Conservation (phyloP, 2,797 vertebrate species). For the Distichodus sexfasciatus region DNA sequence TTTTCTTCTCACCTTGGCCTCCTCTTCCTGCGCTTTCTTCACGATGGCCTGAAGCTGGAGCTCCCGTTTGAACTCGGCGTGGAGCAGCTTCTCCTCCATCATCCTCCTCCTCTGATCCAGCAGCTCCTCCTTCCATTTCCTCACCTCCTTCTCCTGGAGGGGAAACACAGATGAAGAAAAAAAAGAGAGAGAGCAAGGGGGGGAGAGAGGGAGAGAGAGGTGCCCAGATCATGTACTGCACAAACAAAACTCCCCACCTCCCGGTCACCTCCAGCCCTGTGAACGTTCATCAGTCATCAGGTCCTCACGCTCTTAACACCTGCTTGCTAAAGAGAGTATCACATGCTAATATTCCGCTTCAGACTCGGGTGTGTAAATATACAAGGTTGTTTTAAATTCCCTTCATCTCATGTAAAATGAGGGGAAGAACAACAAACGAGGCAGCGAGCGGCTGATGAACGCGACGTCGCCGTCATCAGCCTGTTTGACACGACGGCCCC, state of each 20-base stretch:
- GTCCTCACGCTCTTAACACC: constrained; percentile 20
- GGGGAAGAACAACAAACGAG: constrained; percentile 69
- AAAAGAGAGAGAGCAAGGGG: background rate
- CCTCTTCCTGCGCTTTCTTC: constrained; percentile 98
- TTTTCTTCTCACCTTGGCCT: constrained; percentile 94
- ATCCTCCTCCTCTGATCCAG: constrained; percentile 92
- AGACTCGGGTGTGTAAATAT: constrained; percentile 63
- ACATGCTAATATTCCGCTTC: constrained; percentile 59
- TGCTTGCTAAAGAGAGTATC: constrained; percentile 46
- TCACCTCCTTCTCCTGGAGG: constrained; percentile 92
- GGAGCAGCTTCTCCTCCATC: constrained; percentile 98
- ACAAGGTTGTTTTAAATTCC: constrained; percentile 63
- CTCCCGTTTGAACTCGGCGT: constrained; percentile 95
- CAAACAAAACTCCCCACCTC: constrained; percentile 5
- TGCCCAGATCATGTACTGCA: background rate
- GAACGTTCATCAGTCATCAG: constrained; percentile 23
- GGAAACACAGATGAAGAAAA: constrained; percentile 8
- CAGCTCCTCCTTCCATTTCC: constrained; percentile 97
- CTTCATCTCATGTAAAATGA: constrained; percentile 54
- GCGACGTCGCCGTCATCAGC: constrained; percentile 44
- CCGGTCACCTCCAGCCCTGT: background rate
- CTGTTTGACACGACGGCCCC: constrained; percentile 1
- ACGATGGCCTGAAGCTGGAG: constrained; percentile 97
- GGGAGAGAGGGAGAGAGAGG: background rate
- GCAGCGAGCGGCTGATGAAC: constrained; percentile 64